phyloP scores from a whole-genome alignment of 2,797 vertebrate genomes.

The Pantherophis alleghaniensis region DNA sequence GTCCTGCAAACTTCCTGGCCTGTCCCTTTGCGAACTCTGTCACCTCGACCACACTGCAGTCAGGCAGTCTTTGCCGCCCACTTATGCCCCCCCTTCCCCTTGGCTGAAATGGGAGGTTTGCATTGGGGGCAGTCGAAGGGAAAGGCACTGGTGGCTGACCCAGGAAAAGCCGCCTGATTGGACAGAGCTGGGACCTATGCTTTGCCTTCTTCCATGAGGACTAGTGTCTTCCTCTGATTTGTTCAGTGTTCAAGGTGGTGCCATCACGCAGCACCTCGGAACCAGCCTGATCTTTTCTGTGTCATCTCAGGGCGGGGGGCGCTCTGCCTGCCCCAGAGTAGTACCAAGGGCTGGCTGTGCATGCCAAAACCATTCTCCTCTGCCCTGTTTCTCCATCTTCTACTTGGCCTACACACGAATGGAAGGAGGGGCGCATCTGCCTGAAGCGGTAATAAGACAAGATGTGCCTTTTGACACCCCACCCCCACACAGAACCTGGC shows the following conservation, averaged over 20 bases:
- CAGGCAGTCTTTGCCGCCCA: neutral
- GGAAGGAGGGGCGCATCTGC: neutral
- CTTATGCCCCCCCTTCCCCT: neutral
- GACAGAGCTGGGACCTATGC: neutral
- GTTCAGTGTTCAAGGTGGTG: neutral
- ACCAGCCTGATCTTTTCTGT: neutral
- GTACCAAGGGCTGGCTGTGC: neutral
- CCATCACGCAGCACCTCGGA: too few species aligned
- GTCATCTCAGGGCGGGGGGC: too few species aligned
- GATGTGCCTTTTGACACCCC: neutral
- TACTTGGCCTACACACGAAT: neutral
- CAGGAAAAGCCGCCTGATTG: neutral
- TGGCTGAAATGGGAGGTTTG: neutral
- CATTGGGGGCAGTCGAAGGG: neutral
- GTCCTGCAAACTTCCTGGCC: neutral
- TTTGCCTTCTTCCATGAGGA: neutral
- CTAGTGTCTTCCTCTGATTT: neutral
- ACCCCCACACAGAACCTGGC: neutral
- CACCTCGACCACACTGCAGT: accelerated
- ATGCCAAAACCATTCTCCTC: neutral
- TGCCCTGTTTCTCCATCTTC: neutral
- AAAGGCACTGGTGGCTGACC: neutral
- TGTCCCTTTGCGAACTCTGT: too few species aligned
- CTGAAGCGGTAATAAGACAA: neutral
- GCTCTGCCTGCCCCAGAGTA: too few species aligned